A percentile compares a stretch with the other conserved stretches of the same genome.
These are phyloP conservation scores for Axinella damicornis DNA, from an alignment of 37 sponge, comb jelly and placozoan species.

Conservation along the genomic window DNA sequence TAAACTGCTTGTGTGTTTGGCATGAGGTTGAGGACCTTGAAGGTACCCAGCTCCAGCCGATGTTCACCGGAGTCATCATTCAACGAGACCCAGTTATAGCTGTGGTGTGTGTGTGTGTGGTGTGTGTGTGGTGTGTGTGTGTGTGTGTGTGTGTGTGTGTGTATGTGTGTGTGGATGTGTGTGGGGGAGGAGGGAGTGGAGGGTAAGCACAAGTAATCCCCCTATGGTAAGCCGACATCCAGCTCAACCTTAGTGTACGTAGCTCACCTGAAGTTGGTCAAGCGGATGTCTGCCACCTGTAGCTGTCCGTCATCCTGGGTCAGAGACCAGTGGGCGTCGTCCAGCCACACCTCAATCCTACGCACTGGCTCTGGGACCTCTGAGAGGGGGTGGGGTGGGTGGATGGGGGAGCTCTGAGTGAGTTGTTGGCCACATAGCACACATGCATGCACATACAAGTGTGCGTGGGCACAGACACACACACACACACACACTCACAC, in stretches of 20 bases:
- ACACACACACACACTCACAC: neutral
- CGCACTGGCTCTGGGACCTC: conserved; percentile 54
- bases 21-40: conserved; percentile 82
- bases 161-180: no score
- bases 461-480: neutral
- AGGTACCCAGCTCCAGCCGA: conserved; percentile 84
- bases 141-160: no score
- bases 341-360: conserved; percentile 92
- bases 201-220: no score
- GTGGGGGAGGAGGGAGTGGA: no score
- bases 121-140: no score
- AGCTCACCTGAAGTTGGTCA: conserved; percentile 76
- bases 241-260: no score
- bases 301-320: conserved; percentile 91
- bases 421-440: no score
- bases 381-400: no score
- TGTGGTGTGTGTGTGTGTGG: no score
- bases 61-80: conserved; percentile 92
- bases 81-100: conserved; percentile 70
- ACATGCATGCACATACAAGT: no score
- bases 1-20: conserved; percentile 72
- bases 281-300: conserved; percentile 67
- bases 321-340: conserved; percentile 83
- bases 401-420: no score
- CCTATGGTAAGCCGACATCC: no score